Evolutionary conservation across 2,888 invertebrate genomes (phyloP).

Genomic region (Cantharis rustica): DNA sequence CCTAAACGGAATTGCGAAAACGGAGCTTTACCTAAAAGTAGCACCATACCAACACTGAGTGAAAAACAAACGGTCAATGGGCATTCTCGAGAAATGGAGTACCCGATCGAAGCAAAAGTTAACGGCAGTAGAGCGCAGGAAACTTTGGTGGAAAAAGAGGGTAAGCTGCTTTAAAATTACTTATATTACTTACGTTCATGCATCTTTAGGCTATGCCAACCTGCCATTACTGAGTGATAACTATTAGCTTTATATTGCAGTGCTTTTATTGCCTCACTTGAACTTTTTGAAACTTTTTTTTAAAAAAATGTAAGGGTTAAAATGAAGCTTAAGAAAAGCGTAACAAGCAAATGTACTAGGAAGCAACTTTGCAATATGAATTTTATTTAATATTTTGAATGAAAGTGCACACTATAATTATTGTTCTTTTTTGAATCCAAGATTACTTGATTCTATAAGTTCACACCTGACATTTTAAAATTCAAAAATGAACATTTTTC

Average conservation of each 20-base stretch:
- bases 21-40: constrained; percentile 48
- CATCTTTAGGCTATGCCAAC: too few species aligned
- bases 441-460: background rate
- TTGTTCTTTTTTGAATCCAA: background rate
- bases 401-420: too few species aligned
- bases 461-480: background rate
- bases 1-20: constrained; percentile 58
- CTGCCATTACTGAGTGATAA: too few species aligned
- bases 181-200: too few species aligned
- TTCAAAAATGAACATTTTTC: background rate
- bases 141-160: constrained; percentile 1
- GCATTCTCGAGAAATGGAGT: constrained; percentile 25
- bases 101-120: background rate
- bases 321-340: too few species aligned
- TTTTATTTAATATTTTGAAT: too few species aligned
- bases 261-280: too few species aligned
- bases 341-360: too few species aligned
- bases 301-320: too few species aligned
- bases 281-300: too few species aligned
- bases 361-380: too few species aligned
- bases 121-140: constrained; percentile 10
- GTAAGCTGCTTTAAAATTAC: too few species aligned
- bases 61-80: constrained; percentile 48
- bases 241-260: background rate
- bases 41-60: constrained; percentile 50